Evolutionary conservation across 2,113 vertebrate genomes (phyloP), one percentile per base, ranked within the genome.

Genomic region (Cebidichthys violaceus): DNA sequence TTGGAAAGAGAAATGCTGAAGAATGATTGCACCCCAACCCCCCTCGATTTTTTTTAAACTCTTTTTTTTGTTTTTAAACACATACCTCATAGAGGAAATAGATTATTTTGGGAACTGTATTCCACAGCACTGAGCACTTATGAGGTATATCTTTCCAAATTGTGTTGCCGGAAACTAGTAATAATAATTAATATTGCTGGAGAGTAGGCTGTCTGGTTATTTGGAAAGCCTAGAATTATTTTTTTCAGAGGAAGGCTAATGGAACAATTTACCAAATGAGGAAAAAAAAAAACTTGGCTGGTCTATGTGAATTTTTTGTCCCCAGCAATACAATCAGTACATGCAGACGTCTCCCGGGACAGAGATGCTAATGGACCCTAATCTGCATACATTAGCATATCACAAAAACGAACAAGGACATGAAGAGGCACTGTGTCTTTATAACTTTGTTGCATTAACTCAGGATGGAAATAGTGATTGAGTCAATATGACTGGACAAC

Each of bases 361-460:
- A 24, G 61, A 82, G 66, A 92, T 90, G 86, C 75, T 92, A 92
- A 93, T 94, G 78, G 54, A 1, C 6, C 69, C 67, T 78, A 60
- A 90, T 93, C 80, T 93, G 64, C 90, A 90, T 93, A 91, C 60
- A 94, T 93, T 92, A 82, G 80, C 90, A 94, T 92, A 75, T 85
- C 70, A 87, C 81, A 79, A 86, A 92, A 86, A 83, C 29, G 77
- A 77, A 86, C 80, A 93, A 92, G 86, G 92, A 86, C 90, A 90
- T 82, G 18, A 87, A 85, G 90, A 89, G 85, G 70, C 68, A 75
- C 77, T 31, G 72, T 83, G 89, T 78, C 78, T 86, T 77, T 60
- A 81, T 66, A 62, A 80, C 64, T 60, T 43, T 17, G 81, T 54
- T 72, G 78, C 72, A 70, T 77, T 59, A 62, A 85, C 67, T 57